Base-by-base conservation (phyloP, 2,113 vertebrate species). In the Platichthys stellatus region DNA sequence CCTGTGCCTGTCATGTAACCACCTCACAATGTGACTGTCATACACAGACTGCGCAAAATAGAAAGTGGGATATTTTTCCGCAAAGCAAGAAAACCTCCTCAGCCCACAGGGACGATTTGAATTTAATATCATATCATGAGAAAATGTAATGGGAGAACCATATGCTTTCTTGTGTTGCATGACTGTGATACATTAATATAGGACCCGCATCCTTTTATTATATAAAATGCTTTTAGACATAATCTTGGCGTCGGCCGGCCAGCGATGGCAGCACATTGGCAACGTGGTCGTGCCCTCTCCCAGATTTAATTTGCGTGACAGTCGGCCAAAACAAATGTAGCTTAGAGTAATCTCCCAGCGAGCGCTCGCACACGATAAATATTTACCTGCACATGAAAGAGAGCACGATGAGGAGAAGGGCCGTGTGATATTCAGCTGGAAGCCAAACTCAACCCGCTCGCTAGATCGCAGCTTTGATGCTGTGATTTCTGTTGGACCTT, bases 371-470 rank as follows among this genome's bases (percentile, higher is more conserved):
- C 63, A 69, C 0, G 0, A 62, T 71, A 62, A 84, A 86, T 82
- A 66, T 88, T 84, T 86, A 89, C 87, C 83, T 90, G 81, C 68
- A 80, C 59, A 86, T 77, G 69, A 84, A 82, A 86, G 60, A 60
- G 77, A 63, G 62, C 43, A 57, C 21, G 54, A 66, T 56, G 75
- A 56, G 61, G 18, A 51, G 74, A 62, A 13, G 40, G 40, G 40
- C 14, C 20, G 49, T 58, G 61, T 15, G 28, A 79, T 57, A 45
- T 72, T 82, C 53, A 74, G 35, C 61, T 72, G 28, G 31, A 51
- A 45, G 62, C 57, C 72, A 77, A 76, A 81, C 2, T 57, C n/a
- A 57, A 57, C 24, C 23, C 70, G 26, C 14, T 57, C 59, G 65
- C 40, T 10, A 54, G 53, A 77, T 77, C 77, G 63, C 65, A 74